phyloP scores from a whole-genome alignment of 2,888 invertebrate genomes.

The Aphidoletes aphidimyza region DNA sequence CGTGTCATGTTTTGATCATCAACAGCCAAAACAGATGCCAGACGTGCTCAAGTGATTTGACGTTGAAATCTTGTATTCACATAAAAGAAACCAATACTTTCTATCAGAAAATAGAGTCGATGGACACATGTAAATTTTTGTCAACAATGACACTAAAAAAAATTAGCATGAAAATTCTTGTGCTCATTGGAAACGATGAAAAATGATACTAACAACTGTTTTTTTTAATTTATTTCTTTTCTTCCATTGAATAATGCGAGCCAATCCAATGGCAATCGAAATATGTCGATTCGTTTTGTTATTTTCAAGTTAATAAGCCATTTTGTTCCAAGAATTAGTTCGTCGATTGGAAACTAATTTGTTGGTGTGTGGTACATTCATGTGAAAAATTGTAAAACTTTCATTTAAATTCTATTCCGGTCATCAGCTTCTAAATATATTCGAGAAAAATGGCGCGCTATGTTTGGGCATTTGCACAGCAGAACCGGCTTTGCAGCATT shows the following conservation, averaged over 20 bases:
- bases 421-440: background rate
- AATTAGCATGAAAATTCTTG: no score
- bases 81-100: no score
- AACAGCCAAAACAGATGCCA: background rate
- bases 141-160: no score
- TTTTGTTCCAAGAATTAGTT: background rate
- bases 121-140: no score
- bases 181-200: no score
- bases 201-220: no score
- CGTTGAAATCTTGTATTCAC: no score
- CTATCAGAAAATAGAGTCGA: no score
- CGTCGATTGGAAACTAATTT: background rate
- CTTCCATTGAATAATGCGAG: no score
- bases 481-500: background rate
- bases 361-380: background rate
- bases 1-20: background rate
- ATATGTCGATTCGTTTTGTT: no score
- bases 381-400: constrained; percentile 1
- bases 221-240: no score
- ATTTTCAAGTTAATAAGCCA: background rate
- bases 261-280: no score
- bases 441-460: background rate
- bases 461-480: background rate
- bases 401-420: constrained; percentile 20
- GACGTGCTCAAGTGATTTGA: background rate